Evolutionary conservation across 2,113 vertebrate species (phyloP), one percentile per base, ranked within the genome.

Genomic region (Saimiri boliviensis): DNA sequence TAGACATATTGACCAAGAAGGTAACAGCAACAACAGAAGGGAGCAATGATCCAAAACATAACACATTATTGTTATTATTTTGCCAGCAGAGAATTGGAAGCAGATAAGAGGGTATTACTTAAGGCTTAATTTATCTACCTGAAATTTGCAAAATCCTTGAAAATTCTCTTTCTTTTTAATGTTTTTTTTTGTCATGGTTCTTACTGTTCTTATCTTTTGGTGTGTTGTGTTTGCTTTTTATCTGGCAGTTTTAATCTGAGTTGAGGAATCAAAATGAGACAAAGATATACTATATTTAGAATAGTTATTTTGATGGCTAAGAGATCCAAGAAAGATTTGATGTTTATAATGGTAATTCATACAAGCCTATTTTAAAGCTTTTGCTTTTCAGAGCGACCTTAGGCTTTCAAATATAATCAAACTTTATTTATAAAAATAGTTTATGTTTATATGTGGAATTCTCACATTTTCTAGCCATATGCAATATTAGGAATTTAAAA

Each of bases 361-460:
- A 5, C 5, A 71, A 86, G 70, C 68, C 68, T 4, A 4, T 63
- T 70, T n/a, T 17, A 54, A 79, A 32, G 40, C 30, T 21, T 86
- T 86, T 89, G 35, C 17, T 52, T 83, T 86, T 76, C 4, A n/a
- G 54, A 86, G 88, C 3, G 6, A 87, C 17, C 12, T 47, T 3
- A 25, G 52, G 42, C 37, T 84, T 92, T 68, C 30, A 80, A 84
- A 70, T 49, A 40, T 16, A 37, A 86, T 58, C 30, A 60, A 54
- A 70, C 25, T 82, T 60, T 56, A 63, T 68, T 74, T 66, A 66
- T 54, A 6, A 85, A 97, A 63, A 66, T 49, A 76, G 83, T 54
- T 91, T 49, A 19, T 40, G 21, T 16, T 14, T 52, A 5, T 20
- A 32, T 68, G 23, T 85, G 16, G 40, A 93, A 77, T 70, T 94